Base-by-base conservation (phyloP, 2,888 invertebrate species). In the Panopea generosa region DNA sequence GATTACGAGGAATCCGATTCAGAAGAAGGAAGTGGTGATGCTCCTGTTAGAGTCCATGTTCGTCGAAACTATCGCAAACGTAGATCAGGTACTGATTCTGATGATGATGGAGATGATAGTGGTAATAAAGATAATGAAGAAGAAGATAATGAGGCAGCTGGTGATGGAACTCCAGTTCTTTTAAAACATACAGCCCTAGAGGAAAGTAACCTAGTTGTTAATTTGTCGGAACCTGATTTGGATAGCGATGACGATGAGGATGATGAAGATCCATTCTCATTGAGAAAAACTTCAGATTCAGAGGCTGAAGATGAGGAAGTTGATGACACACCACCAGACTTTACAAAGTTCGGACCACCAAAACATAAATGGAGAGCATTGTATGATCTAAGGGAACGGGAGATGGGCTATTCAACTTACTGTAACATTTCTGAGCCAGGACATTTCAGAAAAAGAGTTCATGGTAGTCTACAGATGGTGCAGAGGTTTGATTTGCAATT, bases 401-500 rank as follows among this genome's bases (percentile, higher is more conserved):
- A 95, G 94, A 89, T 94, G 95, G 85, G 93, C 85, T 45, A 45
- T 20, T 88, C 94, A 92, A 91, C 92, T 33, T 84, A 93, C 93
- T 88, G 94, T 92, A 91, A 92, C 91, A 85, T 59, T 40, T 71
- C 69, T 16, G 84, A 93, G 88, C 93, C 93, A 75, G 93, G 93
- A 77, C 93, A 94, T 70, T 96, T 97, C 91, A 95, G 95, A 76
- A 94, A 94, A 80, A 94, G 95, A 56, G 96, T 96, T 92, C 96
- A 96, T 88, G 96, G 96, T 1, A 97, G 97, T 1, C 94, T 97
- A 26, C 96, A 96, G 89, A 95, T 95, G 82, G 96, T 97, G 11
- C 96, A 97, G 92, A 95, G 97, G 84, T 94, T 98, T 90, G 95
- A 96, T 90, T 94, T 96, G 55, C 95, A 96, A 92, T 95, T 95